A percentile compares a stretch with the other conserved stretches of the same genome.
Conservation (phyloP, 2,797 vertebrate genomes). For the Cygnus olor region DNA sequence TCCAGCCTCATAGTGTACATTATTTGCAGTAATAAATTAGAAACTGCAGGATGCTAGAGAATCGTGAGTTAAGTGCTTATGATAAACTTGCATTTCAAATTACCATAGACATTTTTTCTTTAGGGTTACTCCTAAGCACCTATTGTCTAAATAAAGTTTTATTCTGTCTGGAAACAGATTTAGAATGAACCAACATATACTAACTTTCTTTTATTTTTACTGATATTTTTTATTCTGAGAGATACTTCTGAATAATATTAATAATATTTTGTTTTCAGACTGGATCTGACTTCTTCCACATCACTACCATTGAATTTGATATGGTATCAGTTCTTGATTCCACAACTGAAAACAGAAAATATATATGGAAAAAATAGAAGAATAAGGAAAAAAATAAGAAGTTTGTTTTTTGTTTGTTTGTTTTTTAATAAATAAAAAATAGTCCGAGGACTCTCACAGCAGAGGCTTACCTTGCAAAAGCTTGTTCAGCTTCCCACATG, state of each 20-base stretch:
- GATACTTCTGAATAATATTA: neutral
- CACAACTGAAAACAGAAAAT: neutral
- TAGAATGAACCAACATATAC: neutral
- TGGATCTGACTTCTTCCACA: neutral
- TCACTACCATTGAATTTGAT: neutral
- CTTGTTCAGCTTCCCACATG: constrained; percentile 32
- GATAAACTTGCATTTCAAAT: neutral
- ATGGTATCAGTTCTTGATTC: neutral
- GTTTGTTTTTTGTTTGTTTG: neutral
- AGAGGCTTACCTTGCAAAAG: constrained; percentile 29
- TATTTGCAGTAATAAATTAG: neutral
- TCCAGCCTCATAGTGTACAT: neutral
- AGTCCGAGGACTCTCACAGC: constrained; percentile 13
- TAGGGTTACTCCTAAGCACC: neutral
- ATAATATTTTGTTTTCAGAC: neutral
- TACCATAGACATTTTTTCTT: neutral
- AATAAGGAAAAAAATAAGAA: constrained; percentile 25
- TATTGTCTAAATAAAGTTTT: neutral
- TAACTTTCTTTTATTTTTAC: neutral
- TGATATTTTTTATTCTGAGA: neutral
- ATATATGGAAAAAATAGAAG: neutral
- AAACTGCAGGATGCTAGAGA: neutral
- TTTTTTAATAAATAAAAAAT: neutral
- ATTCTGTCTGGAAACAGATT: neutral
- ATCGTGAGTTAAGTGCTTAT: neutral